Evolutionary conservation across 2,113 vertebrate genomes (phyloP).

Genomic region (Tricholaema leucomelas): DNA sequence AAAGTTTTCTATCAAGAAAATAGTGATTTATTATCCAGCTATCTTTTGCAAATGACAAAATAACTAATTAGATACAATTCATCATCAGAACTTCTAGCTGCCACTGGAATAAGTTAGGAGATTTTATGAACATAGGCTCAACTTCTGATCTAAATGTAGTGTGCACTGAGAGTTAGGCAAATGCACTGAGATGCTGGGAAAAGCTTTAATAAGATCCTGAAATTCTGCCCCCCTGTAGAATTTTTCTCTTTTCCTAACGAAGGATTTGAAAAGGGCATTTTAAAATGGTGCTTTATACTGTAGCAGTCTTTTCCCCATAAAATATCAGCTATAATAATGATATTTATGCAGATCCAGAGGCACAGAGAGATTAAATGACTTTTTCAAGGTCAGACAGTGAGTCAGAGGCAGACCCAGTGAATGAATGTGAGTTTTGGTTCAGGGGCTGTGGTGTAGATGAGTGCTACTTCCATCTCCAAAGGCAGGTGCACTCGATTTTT

Average conservation of each 20-base stretch:
- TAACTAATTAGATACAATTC: constrained; percentile 52
- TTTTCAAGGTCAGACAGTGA: constrained; percentile 46
- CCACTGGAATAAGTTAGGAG: neutral
- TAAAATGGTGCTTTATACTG: neutral
- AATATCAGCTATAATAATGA: constrained; percentile 19
- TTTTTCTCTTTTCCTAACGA: neutral
- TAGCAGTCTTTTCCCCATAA: constrained; percentile 15
- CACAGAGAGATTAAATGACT: constrained; percentile 39
- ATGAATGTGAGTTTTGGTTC: neutral
- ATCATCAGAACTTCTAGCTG: constrained; percentile 19
- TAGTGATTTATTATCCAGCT: constrained; percentile 27
- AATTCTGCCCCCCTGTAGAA: neutral
- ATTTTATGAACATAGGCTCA: neutral
- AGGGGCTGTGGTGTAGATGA: neutral
- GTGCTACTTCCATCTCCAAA: neutral
- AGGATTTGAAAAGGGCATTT: constrained; percentile 39
- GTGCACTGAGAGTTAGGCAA: neutral
- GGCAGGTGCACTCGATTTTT: neutral
- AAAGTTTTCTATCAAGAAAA: constrained; percentile 33
- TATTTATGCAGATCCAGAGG: constrained; percentile 53
- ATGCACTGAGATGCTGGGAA: neutral
- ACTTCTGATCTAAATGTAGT: neutral
- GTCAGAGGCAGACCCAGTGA: neutral
- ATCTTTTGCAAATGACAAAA: constrained; percentile 60
- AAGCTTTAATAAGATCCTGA: constrained; percentile 5